Percentiles rank a stretch among this genome's conserved stretches.
Evolutionary conservation across 1,140 invertebrate species (phyloP).

Genomic region (Pogonomyrmex barbatus): DNA sequence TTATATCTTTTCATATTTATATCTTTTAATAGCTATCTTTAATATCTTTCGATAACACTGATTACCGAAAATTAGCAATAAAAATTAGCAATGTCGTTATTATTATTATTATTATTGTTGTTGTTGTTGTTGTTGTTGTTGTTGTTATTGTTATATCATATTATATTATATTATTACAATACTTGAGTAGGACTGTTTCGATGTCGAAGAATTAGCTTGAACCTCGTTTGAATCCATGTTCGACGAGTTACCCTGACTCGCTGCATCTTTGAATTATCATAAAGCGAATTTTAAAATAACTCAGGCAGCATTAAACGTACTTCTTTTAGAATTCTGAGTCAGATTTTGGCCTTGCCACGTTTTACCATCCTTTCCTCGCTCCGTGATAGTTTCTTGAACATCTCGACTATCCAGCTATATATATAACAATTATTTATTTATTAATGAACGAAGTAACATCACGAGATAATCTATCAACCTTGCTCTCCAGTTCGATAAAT

Average conservation of each 20-base stretch:
- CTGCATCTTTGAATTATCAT: background rate
- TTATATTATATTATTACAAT: background rate
- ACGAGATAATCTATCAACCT: slow-evolving; percentile 38
- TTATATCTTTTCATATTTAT: background rate
- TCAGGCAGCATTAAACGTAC: background rate
- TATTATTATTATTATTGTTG: no score
- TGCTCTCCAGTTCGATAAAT: slow-evolving; percentile 47
- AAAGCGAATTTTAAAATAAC: background rate
- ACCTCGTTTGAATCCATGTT: background rate
- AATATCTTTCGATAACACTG: no score
- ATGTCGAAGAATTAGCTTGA: background rate
- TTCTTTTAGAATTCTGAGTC: slow-evolving; percentile 33
- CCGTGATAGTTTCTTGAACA: background rate
- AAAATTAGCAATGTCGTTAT: background rate
- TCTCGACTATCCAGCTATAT: background rate
- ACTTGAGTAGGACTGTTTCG: slow-evolving; percentile 8
- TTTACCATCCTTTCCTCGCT: background rate
- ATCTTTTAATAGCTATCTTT: background rate
- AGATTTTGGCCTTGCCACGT: background rate
- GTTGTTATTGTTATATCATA: no score
- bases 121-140: no score
- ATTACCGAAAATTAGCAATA: background rate
- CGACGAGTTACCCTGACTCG: background rate
- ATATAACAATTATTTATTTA: slow-evolving; percentile 19
- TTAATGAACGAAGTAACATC: background rate